Conservation (phyloP, 2,888 invertebrate genomes). For the Labia minor region DNA sequence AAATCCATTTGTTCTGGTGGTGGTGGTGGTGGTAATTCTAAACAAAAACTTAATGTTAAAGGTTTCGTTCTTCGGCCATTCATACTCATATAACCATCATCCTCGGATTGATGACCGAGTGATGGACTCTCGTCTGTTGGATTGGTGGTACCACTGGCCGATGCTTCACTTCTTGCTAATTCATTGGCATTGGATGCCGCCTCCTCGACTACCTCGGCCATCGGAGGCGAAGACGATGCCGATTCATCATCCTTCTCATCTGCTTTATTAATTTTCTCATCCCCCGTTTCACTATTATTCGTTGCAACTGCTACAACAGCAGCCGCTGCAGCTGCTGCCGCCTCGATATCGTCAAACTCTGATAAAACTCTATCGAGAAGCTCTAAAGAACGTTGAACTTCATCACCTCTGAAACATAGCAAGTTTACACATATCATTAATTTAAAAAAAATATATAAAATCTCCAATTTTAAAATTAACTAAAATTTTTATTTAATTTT, state of each 20-base stretch:
- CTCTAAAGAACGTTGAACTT: slow-evolving; percentile 79
- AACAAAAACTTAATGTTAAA: slow-evolving; percentile 56
- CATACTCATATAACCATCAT: slow-evolving; percentile 88
- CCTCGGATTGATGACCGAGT: slow-evolving; percentile 72
- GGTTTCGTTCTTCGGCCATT: slow-evolving; percentile 66
- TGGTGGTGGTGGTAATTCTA: slow-evolving; percentile 20
- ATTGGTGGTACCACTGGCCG: slow-evolving; percentile 30
- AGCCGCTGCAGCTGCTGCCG: slow-evolving; percentile 20
- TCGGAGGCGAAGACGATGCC: slow-evolving; percentile 36
- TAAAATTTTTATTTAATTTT: neutral
- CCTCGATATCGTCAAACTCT: slow-evolving; percentile 72
- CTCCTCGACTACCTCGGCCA: slow-evolving; percentile 21
- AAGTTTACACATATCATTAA: too few species aligned
- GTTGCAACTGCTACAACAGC: slow-evolving; percentile 16
- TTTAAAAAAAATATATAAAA: slow-evolving; percentile 23
- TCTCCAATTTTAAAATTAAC: neutral
- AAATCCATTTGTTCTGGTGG: slow-evolving; percentile 17
- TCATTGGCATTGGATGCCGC: neutral
- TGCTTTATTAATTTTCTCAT: slow-evolving; percentile 36
- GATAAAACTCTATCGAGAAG: slow-evolving; percentile 79
- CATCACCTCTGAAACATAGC: slow-evolving; percentile 60
- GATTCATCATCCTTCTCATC: slow-evolving; percentile 36
- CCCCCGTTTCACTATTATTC: slow-evolving; percentile 23
- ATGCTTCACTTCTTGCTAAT: slow-evolving; percentile 21
- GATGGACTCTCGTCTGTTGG: slow-evolving; percentile 62